Base-by-base conservation (phyloP, 2,888 invertebrate species). In the Nebria brevicollis region DNA sequence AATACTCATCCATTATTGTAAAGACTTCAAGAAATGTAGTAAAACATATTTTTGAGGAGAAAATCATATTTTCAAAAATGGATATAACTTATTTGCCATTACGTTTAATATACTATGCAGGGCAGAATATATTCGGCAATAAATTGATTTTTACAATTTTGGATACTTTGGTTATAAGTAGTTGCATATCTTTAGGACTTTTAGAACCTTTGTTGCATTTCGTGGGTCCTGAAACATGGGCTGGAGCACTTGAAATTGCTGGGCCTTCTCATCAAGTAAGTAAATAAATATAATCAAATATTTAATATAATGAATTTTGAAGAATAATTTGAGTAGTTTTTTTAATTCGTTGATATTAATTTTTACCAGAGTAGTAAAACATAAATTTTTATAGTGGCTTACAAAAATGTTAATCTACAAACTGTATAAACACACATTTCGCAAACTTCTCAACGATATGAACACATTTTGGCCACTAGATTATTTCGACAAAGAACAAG, bases 211-310 rank as follows among this genome's bases (percentile, higher is more conserved):
- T 75, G 43, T 64, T 75, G 75, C 25, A 65, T 77, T 77, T 15
- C 70, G 13, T 75, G 68, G 80, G 80, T 11, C 80, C 75, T 34
- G 80, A 80, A 72, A 80, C 80, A 41, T 70, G 43, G 72, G 80
- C 80, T 5, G 80, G 80, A 8, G 80, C 80, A 34, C 64, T 80
- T 54, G 80, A 80, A 80, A 70, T 80, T 65, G 80, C 64, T 26
- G 75, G 80, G 0, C 80, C 80, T 11, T 75, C 80, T 8, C 72
- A 75, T n/a, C 80, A 73, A 41, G 73, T 73, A 73, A 41, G 26
- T 42, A n/a, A 73, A n/a, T 26, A 73, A 42, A 11, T 5, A n/a
- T 10, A 26, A 34, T 3, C n/a, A 3, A 42, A 73, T 34, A 73
- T 73, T 73, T 20, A 26, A 1, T 72, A 8, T 10, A 25, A 2